These are phyloP conservation scores for Norana najaformis DNA, from an alignment of 2,888 invertebrate genomes.

Conservation along the genomic window DNA sequence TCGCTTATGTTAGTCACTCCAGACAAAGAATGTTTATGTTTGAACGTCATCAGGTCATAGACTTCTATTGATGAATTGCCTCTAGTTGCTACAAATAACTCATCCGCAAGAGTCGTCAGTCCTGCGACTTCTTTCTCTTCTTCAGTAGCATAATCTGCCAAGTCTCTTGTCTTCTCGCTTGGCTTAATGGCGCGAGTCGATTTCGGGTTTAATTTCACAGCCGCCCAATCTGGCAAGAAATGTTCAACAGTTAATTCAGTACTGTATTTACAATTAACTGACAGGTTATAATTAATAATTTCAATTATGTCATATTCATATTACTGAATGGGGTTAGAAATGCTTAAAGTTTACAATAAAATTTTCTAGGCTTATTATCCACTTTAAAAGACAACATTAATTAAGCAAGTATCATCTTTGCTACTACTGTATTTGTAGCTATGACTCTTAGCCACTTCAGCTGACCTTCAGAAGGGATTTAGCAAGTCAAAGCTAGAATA, in stretches of 20 bases:
- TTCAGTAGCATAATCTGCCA: neutral
- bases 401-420: neutral
- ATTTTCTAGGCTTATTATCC: neutral
- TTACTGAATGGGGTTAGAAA: neutral
- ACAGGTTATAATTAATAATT: no score
- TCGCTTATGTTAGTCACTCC: neutral
- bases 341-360: neutral
- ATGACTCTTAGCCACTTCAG: neutral
- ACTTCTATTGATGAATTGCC: neutral
- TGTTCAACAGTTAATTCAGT: neutral
- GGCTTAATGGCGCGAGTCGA: neutral
- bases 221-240: neutral
- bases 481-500: neutral
- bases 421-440: neutral
- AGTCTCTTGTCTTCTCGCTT: no score
- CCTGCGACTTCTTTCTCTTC: neutral
- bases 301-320: neutral
- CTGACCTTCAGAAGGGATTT: neutral
- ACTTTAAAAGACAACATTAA: neutral
- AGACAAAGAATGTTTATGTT: neutral
- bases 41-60: neutral
- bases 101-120: neutral
- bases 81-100: neutral
- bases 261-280: neutral
- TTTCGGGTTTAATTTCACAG: neutral